Conservation (phyloP, 2,113 vertebrate species). For the Suricata suricatta region DNA sequence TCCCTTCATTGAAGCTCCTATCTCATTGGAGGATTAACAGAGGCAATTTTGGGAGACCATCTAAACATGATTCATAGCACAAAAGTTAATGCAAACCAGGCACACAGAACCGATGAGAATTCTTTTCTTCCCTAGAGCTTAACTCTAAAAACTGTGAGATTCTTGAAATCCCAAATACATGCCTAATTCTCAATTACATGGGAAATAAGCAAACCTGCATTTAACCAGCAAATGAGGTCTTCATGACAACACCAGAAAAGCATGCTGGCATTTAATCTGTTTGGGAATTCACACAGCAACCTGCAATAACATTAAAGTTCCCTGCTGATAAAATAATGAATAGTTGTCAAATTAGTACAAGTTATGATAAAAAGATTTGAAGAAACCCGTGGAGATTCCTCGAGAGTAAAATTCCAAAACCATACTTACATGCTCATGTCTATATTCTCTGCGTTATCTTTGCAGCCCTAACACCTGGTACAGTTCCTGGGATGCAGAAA, state of each 20-base stretch:
- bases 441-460: neutral
- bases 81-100: slow-evolving; percentile 53
- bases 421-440: neutral
- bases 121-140: neutral
- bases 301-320: neutral
- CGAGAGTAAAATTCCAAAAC: neutral
- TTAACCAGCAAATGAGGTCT: slow-evolving; percentile 21
- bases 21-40: neutral
- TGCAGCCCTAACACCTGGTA: neutral
- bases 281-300: neutral
- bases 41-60: slow-evolving; percentile 9
- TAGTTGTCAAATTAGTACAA: neutral
- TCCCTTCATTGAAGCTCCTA: neutral
- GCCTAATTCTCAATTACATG: neutral
- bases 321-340: neutral
- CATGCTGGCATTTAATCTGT: neutral
- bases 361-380: neutral
- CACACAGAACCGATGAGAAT: neutral
- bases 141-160: neutral
- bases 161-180: neutral
- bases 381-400: neutral
- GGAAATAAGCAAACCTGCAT: neutral
- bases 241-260: slow-evolving; percentile 22
- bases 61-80: neutral
- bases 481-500: neutral